Evolutionary conservation across 2,113 vertebrate species (phyloP).

Genomic region (Gymnobelideus leadbeateri): DNA sequence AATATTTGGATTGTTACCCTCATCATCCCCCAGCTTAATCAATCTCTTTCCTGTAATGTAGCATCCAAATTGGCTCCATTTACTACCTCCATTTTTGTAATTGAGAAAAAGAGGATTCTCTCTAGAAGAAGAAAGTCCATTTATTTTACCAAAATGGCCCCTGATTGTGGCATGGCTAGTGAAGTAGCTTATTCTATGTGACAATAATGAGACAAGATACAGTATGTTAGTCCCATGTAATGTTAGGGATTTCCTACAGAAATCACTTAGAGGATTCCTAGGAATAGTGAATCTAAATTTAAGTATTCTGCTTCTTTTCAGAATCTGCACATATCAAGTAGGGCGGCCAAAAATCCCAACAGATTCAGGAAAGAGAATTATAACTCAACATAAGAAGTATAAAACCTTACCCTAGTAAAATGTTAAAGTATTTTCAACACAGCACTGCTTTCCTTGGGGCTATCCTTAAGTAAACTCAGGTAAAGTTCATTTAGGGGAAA

Average conservation of each 20-base stretch:
- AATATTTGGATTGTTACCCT: not conserved
- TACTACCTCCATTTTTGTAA: not conserved
- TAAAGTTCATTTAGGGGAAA: not conserved
- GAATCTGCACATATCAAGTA: not conserved
- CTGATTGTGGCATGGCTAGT: not conserved
- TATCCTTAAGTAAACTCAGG: not conserved
- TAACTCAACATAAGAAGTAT: not conserved
- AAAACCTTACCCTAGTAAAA: not conserved
- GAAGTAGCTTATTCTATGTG: not conserved
- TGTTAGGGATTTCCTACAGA: conserved; percentile 23
- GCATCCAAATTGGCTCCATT: conserved; percentile 53
- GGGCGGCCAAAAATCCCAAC: not conserved
- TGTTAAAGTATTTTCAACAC: not conserved
- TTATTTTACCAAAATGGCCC: not conserved
- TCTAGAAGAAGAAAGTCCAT: not conserved
- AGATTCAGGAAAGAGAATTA: not conserved
- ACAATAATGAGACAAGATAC: conserved; percentile 36
- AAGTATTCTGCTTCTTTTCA: not conserved
- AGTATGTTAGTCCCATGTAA: not conserved
- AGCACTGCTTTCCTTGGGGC: not conserved
- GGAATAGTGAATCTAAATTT: not conserved
- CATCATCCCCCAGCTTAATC: not conserved
- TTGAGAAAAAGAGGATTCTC: not conserved
- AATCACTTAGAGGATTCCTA: not conserved
- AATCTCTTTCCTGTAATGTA: not conserved